Percentiles rank a stretch among this genome's conserved stretches.
These are phyloP conservation scores for Eupithecia tripunctaria DNA, from an alignment of 2,888 invertebrate genomes.

Conservation along the genomic window DNA sequence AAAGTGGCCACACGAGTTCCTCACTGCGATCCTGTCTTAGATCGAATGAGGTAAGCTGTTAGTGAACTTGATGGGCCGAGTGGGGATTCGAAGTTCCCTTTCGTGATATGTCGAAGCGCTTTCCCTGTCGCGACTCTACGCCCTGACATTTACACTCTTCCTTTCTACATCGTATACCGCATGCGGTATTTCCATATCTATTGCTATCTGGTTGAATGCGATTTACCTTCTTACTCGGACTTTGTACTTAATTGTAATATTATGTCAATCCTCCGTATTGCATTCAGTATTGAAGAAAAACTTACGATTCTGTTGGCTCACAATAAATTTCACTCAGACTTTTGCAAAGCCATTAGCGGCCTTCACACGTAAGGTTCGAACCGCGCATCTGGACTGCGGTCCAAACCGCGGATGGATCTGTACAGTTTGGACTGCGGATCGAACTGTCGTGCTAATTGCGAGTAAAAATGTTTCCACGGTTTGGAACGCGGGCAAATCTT, in stretches of 20 bases:
- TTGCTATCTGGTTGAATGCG: slow-evolving; percentile 14
- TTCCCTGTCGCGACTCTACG: slow-evolving; percentile 77
- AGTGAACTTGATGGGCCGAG: slow-evolving; percentile 62
- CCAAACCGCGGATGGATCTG: too few species aligned
- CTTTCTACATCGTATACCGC: slow-evolving; percentile 73
- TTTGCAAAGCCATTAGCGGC: slow-evolving; percentile 13
- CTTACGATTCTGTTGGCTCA: not conserved
- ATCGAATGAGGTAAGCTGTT: slow-evolving; percentile 66
- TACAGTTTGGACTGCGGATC: too few species aligned
- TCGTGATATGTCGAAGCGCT: slow-evolving; percentile 76
- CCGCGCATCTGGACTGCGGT: too few species aligned
- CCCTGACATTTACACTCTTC: slow-evolving; percentile 81
- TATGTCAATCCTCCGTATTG: not conserved
- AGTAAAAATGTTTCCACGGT: too few species aligned
- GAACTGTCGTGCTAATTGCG: too few species aligned
- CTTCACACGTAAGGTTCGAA: too few species aligned
- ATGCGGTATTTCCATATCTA: slow-evolving; percentile 46
- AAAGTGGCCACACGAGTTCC: slow-evolving; percentile 74
- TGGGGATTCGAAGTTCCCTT: slow-evolving; percentile 79
- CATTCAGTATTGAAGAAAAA: not conserved
- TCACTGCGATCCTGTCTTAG: slow-evolving; percentile 64
- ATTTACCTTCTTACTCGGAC: not conserved
- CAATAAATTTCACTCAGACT: not conserved
- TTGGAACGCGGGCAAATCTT: too few species aligned
- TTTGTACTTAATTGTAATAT: not conserved